These are phyloP conservation scores for Drosophila carrolli DNA, from an alignment of 1,140 invertebrate species.

Conservation along the genomic window DNA sequence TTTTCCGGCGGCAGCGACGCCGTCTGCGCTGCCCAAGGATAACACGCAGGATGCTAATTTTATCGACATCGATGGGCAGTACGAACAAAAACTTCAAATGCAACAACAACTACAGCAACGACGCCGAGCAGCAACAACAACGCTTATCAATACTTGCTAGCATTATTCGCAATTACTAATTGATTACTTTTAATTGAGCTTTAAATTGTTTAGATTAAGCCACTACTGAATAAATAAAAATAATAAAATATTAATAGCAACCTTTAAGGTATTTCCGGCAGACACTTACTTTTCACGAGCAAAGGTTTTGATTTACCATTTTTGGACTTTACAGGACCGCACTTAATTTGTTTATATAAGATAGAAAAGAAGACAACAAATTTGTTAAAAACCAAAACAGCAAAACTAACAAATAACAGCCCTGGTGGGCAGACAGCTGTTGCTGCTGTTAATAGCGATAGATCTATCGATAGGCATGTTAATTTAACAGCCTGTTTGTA, in stretches of 20 bases:
- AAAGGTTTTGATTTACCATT: not conserved
- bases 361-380: constrained; percentile 6
- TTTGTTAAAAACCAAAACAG: constrained; percentile 13
- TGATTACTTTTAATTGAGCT: constrained; percentile 54
- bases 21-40: constrained; percentile 39
- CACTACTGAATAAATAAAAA: constrained; percentile 24
- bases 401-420: constrained; percentile 39
- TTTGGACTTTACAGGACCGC: constrained; percentile 5
- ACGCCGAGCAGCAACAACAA: constrained; percentile 43
- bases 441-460: constrained; percentile 1
- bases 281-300: not conserved
- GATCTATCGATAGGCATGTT: constrained; percentile 3
- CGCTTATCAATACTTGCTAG: constrained; percentile 77
- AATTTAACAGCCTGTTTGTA: not conserved
- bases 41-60: constrained; percentile 55
- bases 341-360: constrained; percentile 40
- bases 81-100: constrained; percentile 7
- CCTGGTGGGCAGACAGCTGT: constrained; percentile 26
- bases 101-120: constrained; percentile 26
- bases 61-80: constrained; percentile 49
- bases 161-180: constrained; percentile 37
- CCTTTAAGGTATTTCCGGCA: too few relatives aligned
- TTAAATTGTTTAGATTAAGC: constrained; percentile 57
- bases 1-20: constrained; percentile 38
- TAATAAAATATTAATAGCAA: not conserved